Evolutionary conservation across 2,888 invertebrate genomes (phyloP), one percentile per base, ranked within the genome.

Genomic region (Leptinotarsa haldemani): DNA sequence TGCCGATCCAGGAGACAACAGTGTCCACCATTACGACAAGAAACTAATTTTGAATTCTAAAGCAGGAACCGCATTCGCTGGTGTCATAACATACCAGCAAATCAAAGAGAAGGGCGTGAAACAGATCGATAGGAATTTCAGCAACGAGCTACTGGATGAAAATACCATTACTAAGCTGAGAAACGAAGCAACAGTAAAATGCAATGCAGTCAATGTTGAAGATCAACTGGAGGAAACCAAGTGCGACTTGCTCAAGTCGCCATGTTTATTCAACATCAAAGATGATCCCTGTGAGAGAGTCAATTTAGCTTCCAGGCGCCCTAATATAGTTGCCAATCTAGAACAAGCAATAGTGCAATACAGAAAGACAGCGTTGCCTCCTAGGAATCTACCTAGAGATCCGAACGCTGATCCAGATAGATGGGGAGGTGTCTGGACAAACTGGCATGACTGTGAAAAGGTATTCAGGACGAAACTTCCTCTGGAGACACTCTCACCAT

Each of bases 361-460:
- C 72, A 85, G 88, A n/a, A 80, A 84, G 61, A 87, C 87, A 0
- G 87, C 89, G 0, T 69, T 89, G 18, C 83, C 86, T 0, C 86
- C 89, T 0, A 87, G 86, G 71, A 90, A 90, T 74, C 79, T 87
- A 0, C 87, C 88, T 0, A 80, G 84, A 1, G 89, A 90, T 77
- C 85, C 87, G 0, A 85, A 85, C 1, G 89, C 90, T 1, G 87
- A 92, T 85, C 92, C 92, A 0, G 80, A 80, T 0, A 79, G 86
- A 7, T 91, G 90, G 87, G 88, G 90, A 69, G 88, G 88, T 68
- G 89, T 89, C 0, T 92, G 92, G 92, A 88, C 88, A 1, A 88
- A 87, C 78, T 92, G 92, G 92, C 84, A 87, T 80, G 91, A 91
- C 79, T 90, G 90, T 88, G 86, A 87, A 75, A 89, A 90, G 69